A percentile compares a stretch with the other conserved stretches of the same genome.
These are phyloP conservation scores for Enteromius thamalakanensis DNA, from an alignment of 2,797 vertebrate genomes.

Conservation along the genomic window DNA sequence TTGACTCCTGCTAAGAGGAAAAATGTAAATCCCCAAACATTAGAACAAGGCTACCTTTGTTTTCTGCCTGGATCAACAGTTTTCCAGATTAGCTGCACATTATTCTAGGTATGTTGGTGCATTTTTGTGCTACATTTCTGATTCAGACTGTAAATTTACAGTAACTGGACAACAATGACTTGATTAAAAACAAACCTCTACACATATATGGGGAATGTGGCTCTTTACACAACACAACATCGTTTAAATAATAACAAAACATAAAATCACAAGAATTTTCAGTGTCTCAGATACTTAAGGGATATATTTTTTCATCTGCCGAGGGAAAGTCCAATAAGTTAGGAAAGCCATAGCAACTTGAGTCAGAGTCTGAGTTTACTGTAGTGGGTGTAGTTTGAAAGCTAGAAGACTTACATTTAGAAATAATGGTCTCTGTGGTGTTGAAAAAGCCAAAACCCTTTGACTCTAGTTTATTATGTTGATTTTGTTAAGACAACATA, in stretches of 20 bases:
- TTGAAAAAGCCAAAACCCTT: constrained; percentile 15
- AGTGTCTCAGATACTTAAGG: background rate
- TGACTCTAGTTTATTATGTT: background rate
- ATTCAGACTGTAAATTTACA: constrained; percentile 22
- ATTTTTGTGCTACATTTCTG: constrained; percentile 22
- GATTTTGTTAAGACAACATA: constrained; percentile 25
- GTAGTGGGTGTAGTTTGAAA: constrained; percentile 23
- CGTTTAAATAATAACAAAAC: background rate
- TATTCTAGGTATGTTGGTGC: constrained; percentile 48
- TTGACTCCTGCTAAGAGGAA: constrained; percentile 54
- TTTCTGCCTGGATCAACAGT: constrained; percentile 64
- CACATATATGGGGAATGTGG: background rate
- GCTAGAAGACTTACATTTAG: background rate
- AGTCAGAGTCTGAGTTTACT: constrained; percentile 7
- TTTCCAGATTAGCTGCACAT: constrained; percentile 67
- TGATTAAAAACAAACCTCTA: background rate
- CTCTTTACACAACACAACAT: background rate
- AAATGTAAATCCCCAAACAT: constrained; percentile 75
- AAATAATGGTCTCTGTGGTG: background rate
- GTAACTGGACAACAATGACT: background rate
- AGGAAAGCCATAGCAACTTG: background rate
- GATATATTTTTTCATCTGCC: background rate
- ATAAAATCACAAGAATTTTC: background rate
- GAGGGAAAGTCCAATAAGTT: background rate
- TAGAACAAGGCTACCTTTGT: constrained; percentile 77